Base-by-base conservation (phyloP, 2,888 invertebrate species). In the Quadroppia sp. region DNA sequence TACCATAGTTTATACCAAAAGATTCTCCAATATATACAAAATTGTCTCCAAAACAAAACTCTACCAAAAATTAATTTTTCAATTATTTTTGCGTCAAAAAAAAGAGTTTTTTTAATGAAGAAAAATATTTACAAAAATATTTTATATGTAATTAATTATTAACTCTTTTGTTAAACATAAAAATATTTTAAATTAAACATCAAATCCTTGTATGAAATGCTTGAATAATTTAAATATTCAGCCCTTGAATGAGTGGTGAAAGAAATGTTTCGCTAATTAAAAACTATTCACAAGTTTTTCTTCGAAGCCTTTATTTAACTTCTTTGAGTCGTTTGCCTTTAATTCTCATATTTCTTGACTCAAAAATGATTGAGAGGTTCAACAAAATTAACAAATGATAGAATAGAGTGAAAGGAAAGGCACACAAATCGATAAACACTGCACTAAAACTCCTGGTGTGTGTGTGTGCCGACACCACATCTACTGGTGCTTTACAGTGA, bases 1-100 rank as follows among this genome's bases (percentile, higher is more conserved):
- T 67, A 40, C 40, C 40, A 17, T 67, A 67, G 40, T 67, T 67
- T 67, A 67, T 67, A 67, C 67, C 32, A n/a, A n/a, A n/a, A n/a
- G n/a, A n/a, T n/a, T n/a, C n/a, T n/a, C n/a, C n/a, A n/a, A n/a
- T n/a, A n/a, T 59, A 25, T 59, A n/a, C 6, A 45, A 13, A 2
- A 6, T 48, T 48, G n/a, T 4, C 53, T 53, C 53, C 6, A 3
- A 45, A 53, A 20, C 7, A 4, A 25, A 25, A 25, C 20, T 53
- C 25, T n/a, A 23, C 25, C 53, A 25, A 1, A 25, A 53, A 53
- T 25, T 25, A 25, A 53, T 20, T 53, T 53, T 53, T 53, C 53
- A 25, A 23, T 53, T 53, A 53, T 53, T 11, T 53, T 53, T 23
- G 13, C 53, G 53, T 53, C 53, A 53, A 53, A 13, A 53, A 1